A percentile compares a stretch with the other conserved stretches of the same genome.
Evolutionary conservation across 2,113 vertebrate genomes (phyloP).

Genomic region (Lipophrys pholis): DNA sequence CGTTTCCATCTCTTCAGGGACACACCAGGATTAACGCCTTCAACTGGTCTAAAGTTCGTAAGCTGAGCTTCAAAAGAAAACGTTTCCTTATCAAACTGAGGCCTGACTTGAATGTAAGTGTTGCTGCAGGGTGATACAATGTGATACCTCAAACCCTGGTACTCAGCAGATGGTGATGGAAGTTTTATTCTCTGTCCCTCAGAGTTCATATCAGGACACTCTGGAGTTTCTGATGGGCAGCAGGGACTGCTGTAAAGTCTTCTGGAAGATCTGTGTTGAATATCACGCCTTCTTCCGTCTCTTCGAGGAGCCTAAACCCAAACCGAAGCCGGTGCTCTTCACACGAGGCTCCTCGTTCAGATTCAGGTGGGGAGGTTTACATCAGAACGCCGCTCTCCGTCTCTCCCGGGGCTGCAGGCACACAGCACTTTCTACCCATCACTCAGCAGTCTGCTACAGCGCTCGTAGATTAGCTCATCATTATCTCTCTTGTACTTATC

Average conservation of each 20-base stretch:
- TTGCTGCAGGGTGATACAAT: not conserved
- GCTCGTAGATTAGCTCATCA: conserved; percentile 39
- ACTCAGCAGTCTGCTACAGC: conserved; percentile 16
- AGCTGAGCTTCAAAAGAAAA: conserved; percentile 99
- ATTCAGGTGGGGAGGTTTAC: conserved; percentile 89
- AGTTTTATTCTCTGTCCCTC: not conserved
- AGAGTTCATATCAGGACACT: conserved; percentile 95
- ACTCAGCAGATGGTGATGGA: not conserved
- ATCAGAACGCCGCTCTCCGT: conserved; percentile 4
- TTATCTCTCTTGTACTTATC: conserved; percentile 46
- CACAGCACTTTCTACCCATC: conserved; percentile 3
- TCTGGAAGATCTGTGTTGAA: conserved; percentile 99
- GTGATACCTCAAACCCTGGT: not conserved
- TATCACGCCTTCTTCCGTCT: conserved; percentile 99
- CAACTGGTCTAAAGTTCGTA: conserved; percentile 98
- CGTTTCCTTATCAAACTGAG: conserved; percentile 97
- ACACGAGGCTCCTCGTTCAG: conserved; percentile 97
- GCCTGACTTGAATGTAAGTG: conserved; percentile 93
- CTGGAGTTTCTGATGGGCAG: conserved; percentile 97
- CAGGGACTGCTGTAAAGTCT: conserved; percentile 97
- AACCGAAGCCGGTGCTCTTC: conserved; percentile 95
- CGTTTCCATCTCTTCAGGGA: conserved; percentile 80
- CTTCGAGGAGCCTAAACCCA: conserved; percentile 96
- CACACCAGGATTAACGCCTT: conserved; percentile 97
- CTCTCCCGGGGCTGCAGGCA: conserved; percentile 3